These are phyloP conservation scores for Verasper variegatus DNA, from an alignment of 2,113 vertebrate genomes.

Conservation along the genomic window DNA sequence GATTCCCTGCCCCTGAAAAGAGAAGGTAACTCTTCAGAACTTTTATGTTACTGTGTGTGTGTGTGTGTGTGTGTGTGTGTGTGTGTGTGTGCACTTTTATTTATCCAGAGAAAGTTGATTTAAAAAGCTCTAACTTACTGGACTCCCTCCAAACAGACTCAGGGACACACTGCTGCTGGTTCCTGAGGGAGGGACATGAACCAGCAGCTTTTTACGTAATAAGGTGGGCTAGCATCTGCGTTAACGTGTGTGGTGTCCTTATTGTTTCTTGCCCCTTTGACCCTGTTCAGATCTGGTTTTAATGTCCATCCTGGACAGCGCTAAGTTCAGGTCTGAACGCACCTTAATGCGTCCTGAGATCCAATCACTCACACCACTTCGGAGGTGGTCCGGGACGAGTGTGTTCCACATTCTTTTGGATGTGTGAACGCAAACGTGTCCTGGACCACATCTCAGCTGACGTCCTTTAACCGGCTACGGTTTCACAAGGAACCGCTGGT, in stretches of 20 bases:
- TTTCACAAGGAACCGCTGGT: too few species aligned
- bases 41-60: not conserved
- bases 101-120: conserved; percentile 17
- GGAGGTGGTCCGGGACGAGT: too few species aligned
- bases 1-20: conserved; percentile 14
- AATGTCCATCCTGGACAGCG: too few species aligned
- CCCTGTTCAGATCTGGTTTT: not conserved
- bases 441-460: too few species aligned
- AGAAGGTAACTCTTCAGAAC: not conserved
- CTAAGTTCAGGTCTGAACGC: too few species aligned
- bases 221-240: not conserved
- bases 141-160: conserved; percentile 1
- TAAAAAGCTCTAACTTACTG: conserved; percentile 27
- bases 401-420: too few species aligned
- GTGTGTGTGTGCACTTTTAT: not conserved
- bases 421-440: too few species aligned
- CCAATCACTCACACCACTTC: not conserved
- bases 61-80: not conserved
- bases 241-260: not conserved
- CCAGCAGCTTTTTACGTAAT: conserved; percentile 1
- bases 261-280: not conserved
- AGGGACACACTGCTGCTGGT: not conserved
- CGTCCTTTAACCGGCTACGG: too few species aligned
- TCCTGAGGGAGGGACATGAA: not conserved
- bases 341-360: not conserved